Conservation (phyloP, 1,140 invertebrate species). For the Caenorhabditis briggsae region DNA sequence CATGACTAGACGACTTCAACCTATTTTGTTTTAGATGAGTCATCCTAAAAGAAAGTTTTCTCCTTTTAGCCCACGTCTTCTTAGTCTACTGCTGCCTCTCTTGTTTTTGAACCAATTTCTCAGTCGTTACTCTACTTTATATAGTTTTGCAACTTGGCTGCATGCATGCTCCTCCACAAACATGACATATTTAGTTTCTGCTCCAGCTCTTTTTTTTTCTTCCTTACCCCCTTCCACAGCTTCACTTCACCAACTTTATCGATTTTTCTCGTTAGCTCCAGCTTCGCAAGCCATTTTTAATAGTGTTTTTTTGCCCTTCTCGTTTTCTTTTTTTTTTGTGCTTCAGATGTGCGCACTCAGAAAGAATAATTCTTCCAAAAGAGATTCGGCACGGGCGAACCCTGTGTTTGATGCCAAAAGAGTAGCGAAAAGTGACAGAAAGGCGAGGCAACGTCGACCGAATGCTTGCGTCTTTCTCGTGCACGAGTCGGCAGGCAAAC, state of each 20-base stretch:
- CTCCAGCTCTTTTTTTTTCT: constrained; percentile 36
- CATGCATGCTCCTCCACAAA: constrained; percentile 13
- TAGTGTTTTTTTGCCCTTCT: constrained; percentile 5
- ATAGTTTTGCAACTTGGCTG: constrained; percentile 11
- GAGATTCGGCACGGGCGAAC: constrained; percentile 13
- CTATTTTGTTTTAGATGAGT: neutral
- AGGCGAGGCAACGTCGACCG: neutral
- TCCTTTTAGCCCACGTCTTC: neutral
- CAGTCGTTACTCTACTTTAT: constrained; percentile 38
- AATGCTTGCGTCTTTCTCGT: constrained; percentile 46
- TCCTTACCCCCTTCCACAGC: neutral
- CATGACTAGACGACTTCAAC: no score
- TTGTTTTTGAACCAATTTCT: constrained; percentile 26
- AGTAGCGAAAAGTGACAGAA: neutral
- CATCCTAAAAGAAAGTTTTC: neutral
- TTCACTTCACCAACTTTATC: neutral
- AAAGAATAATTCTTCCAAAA: constrained; percentile 41
- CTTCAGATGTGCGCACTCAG: neutral
- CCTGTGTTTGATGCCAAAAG: constrained; percentile 1
- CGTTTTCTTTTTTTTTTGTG: neutral
- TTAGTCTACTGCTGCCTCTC: neutral
- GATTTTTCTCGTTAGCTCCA: neutral
- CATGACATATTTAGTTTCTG: constrained; percentile 50
- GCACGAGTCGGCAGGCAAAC: constrained; percentile 46
- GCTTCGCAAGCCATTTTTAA: constrained; percentile 14